A percentile compares a stretch with the other conserved stretches of the same genome.
These are phyloP conservation scores for Rhabdornis inornatus DNA, from an alignment of 2,113 vertebrate genomes.

Conservation along the genomic window DNA sequence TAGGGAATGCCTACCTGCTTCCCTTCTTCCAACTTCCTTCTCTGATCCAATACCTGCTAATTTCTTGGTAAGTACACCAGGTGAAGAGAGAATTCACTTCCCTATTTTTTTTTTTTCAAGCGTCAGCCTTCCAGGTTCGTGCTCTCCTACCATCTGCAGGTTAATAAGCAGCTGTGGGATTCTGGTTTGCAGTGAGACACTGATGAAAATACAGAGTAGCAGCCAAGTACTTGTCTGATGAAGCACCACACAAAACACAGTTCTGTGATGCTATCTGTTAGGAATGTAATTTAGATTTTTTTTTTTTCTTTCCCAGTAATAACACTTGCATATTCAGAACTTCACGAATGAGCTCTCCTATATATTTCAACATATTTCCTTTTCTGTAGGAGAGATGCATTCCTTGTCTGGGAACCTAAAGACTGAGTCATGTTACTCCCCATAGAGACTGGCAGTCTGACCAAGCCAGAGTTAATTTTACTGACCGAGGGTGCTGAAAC, in stretches of 20 bases:
- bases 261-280: neutral
- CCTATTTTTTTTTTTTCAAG: neutral
- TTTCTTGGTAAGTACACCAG: constrained; percentile 44
- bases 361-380: neutral
- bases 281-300: neutral
- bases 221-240: neutral
- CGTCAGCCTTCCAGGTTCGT: neutral
- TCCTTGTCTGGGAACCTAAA: neutral
- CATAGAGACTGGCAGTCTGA: neutral
- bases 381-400: neutral
- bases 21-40: constrained; percentile 67
- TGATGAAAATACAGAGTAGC: neutral
- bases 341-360: rapidly evolving
- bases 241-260: neutral
- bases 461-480: neutral
- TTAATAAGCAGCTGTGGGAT: neutral
- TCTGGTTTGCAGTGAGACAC: neutral
- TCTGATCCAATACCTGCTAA: constrained; percentile 23
- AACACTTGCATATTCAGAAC: neutral
- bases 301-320: neutral
- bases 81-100: neutral
- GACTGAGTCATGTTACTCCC: neutral
- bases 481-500: neutral
- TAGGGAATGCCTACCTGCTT: constrained; percentile 28
- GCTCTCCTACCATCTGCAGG: neutral